These are phyloP conservation scores for Moxostoma hubbsi DNA, from an alignment of 2,797 vertebrate genomes.

Conservation along the genomic window DNA sequence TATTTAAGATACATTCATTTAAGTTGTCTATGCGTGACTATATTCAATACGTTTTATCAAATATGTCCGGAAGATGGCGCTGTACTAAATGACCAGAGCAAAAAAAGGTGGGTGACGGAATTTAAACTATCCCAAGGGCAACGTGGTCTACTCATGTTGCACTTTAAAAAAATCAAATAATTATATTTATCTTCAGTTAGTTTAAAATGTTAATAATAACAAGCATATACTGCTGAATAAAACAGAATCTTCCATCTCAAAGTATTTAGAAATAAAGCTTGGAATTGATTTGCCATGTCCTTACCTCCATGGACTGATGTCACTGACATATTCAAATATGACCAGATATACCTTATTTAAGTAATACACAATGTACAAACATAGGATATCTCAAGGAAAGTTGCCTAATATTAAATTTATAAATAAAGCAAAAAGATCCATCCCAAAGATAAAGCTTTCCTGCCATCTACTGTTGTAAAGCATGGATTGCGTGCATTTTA, in stretches of 20 bases:
- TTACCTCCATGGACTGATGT: no score
- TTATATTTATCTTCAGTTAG: neutral
- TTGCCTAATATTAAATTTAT: neutral
- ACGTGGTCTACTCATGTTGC: neutral
- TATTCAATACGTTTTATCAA: neutral
- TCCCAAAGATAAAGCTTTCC: neutral
- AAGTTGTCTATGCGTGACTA: neutral
- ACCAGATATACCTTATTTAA: neutral
- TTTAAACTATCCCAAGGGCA: neutral
- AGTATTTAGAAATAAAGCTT: neutral
- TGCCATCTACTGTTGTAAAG: slow-evolving; percentile 5
- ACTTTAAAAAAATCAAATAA: neutral
- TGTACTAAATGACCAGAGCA: neutral
- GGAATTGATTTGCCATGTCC: neutral
- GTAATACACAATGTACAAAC: neutral
- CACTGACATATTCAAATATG: neutral
- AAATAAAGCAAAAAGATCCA: no score
- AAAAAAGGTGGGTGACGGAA: neutral
- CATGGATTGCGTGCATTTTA: neutral
- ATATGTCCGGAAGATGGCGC: neutral
- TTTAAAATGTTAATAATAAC: neutral
- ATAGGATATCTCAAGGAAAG: neutral
- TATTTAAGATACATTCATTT: neutral
- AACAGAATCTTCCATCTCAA: neutral
- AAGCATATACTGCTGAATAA: neutral